These are phyloP conservation scores for Vulpes ferrilata DNA, from an alignment of 2,113 vertebrate species.

Conservation along the genomic window DNA sequence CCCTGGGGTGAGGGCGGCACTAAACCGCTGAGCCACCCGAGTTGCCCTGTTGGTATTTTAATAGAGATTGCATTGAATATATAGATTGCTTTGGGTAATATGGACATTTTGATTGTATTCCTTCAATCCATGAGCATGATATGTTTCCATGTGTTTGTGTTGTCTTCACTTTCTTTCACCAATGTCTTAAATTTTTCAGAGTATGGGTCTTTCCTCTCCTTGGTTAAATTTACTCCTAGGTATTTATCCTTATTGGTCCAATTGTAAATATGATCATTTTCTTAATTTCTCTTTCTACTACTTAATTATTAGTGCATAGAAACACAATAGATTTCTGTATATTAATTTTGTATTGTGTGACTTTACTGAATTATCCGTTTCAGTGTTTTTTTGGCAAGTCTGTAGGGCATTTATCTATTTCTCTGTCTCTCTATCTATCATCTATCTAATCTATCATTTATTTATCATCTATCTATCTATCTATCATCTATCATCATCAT, in stretches of 20 bases:
- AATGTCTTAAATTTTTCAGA: not conserved
- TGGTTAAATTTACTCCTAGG: not conserved
- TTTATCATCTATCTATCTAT: too few species aligned
- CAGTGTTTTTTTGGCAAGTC: not conserved
- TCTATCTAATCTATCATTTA: not conserved
- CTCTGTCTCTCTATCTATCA: too few species aligned
- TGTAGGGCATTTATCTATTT: not conserved
- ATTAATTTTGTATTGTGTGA: not conserved
- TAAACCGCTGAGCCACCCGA: too few species aligned
- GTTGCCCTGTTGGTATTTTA: not conserved
- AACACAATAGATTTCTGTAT: not conserved
- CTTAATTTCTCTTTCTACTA: not conserved
- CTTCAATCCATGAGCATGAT: not conserved
- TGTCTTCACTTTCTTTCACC: not conserved
- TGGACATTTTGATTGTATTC: not conserved
- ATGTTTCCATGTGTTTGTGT: not conserved
- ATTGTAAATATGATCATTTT: not conserved
- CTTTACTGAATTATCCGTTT: not conserved
- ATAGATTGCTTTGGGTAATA: not conserved
- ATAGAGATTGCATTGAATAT: not conserved
- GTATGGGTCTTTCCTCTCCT: not conserved
- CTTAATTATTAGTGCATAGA: not conserved
- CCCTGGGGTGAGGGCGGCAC: too few species aligned
- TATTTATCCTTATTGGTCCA: not conserved
- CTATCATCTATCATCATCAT: too few species aligned